Evolutionary conservation across 2,113 vertebrate species (phyloP), one percentile per base, ranked within the genome.

Genomic region (Callospermophilus lateralis): DNA sequence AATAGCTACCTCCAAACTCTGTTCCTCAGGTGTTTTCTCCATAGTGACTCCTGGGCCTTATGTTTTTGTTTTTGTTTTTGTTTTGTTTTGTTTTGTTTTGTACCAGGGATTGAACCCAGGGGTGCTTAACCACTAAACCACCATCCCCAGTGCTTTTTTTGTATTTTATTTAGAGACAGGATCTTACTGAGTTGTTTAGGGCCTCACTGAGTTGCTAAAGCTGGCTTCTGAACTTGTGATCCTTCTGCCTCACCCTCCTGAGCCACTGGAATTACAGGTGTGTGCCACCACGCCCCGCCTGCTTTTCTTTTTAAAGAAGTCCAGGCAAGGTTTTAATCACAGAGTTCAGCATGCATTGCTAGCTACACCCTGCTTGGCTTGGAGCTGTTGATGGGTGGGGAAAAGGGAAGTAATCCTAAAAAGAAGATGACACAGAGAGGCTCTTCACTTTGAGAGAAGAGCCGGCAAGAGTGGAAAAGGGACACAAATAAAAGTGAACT

Each of bases 11-110:
- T 13, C 15, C 4, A 34, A 70, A 67, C 45, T 3, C 63, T 3
- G 1, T 8, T 65, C 30, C 28, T 78, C 8, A 1, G 3, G 0
- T 39, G 8, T 8, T 45, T 39, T 15, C 13, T 2, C 10, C 17
- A 45, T 2, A 1, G 5, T 67, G 53, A 34, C 45, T 32, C 1
- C 3, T 72, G 12, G 48, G 2, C 15, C 22, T 81, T 77, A 58
- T 58, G 20, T 22, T 24, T 58, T 58, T 22, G 19, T 22, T 58
- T 58, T 8, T 55, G 1, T 20, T 55, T 53, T 55, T 4, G 15
- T 53, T 17, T 55, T 4, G 16, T 17, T 55, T 17, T 55, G 4
- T 55, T 58, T 58, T 58, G 1, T 58, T 58, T 24, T 58, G 55
- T 58, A 58, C 55, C 55, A 58, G 20, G 55, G 20, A 24, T 58